Percentiles rank a stretch among this genome's conserved stretches.
phyloP scores from a whole-genome alignment of 2,113 vertebrate species.

The Aspidoscelis tigris region DNA sequence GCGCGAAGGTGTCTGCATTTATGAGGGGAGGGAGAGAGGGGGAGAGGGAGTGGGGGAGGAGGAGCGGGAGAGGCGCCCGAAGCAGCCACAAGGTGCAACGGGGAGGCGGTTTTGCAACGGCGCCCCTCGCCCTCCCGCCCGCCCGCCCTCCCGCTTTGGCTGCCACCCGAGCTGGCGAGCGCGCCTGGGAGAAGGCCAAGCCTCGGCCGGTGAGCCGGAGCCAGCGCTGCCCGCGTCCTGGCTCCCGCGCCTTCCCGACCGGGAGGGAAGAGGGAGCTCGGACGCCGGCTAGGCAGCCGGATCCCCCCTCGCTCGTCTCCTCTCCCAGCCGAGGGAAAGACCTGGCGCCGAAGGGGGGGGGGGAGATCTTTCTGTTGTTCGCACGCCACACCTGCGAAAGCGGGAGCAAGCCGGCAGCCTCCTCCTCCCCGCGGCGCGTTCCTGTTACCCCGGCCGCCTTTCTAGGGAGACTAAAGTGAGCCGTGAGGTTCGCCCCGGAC shows the following conservation, averaged over 20 bases:
- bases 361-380: too few species aligned
- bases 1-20: conserved; percentile 71
- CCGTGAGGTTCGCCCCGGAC: background rate
- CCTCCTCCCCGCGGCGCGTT: too few species aligned
- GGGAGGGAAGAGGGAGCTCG: background rate
- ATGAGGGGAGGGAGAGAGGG: conserved; percentile 43
- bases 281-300: background rate
- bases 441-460: background rate
- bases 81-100: conserved; percentile 40
- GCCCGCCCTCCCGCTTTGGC: conserved; percentile 19
- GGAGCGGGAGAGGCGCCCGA: conserved; percentile 19
- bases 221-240: background rate
- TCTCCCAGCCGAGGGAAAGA: too few species aligned
- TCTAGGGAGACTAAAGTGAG: background rate
- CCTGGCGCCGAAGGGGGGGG: background rate
- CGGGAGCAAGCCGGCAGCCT: background rate
- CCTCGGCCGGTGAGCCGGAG: background rate
- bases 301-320: too few species aligned
- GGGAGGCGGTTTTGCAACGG: conserved; percentile 21
- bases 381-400: too few species aligned
- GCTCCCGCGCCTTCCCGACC: background rate
- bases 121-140: conserved; percentile 26
- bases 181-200: conserved; percentile 1
- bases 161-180: background rate
- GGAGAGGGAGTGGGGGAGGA: conserved; percentile 37